Evolutionary conservation across 2,797 vertebrate species (phyloP).

Genomic region (Semaprochilodus insignis): DNA sequence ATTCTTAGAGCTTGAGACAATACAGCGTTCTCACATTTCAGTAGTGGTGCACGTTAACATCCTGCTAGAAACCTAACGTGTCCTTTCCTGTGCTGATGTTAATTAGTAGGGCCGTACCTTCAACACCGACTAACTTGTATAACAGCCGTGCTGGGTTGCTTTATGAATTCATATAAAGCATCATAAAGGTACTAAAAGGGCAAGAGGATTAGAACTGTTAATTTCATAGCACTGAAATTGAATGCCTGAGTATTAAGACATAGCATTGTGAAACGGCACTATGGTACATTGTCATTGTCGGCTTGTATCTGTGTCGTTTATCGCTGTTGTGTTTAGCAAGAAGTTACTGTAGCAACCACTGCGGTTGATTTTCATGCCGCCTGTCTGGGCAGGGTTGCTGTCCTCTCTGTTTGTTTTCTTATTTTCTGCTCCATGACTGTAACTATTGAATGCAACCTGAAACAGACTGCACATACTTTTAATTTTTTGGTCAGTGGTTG

Average conservation of each 20-base stretch:
- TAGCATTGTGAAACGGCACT: background rate
- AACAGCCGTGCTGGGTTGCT: background rate
- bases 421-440: slow-evolving; percentile 21
- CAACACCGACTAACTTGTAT: background rate
- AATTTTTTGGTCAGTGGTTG: background rate
- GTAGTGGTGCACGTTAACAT: slow-evolving; percentile 28
- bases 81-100: slow-evolving; percentile 60
- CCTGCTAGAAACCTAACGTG: slow-evolving; percentile 28
- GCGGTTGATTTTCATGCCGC: slow-evolving; percentile 52
- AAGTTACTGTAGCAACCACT: slow-evolving; percentile 54
- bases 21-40: slow-evolving; percentile 67
- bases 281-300: slow-evolving; percentile 18
- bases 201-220: background rate
- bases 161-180: no score
- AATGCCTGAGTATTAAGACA: background rate
- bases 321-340: slow-evolving; percentile 49
- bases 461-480: no score
- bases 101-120: background rate
- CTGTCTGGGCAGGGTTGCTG: slow-evolving; percentile 34
- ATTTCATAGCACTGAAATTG: background rate
- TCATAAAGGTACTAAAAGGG: background rate
- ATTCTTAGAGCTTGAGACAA: slow-evolving; percentile 54
- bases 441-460: slow-evolving; percentile 8
- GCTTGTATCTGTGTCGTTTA: slow-evolving; percentile 38
- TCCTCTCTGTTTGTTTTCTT: slow-evolving; percentile 38